phyloP scores from a whole-genome alignment of 2,888 invertebrate species.

The Hesperia comma region DNA sequence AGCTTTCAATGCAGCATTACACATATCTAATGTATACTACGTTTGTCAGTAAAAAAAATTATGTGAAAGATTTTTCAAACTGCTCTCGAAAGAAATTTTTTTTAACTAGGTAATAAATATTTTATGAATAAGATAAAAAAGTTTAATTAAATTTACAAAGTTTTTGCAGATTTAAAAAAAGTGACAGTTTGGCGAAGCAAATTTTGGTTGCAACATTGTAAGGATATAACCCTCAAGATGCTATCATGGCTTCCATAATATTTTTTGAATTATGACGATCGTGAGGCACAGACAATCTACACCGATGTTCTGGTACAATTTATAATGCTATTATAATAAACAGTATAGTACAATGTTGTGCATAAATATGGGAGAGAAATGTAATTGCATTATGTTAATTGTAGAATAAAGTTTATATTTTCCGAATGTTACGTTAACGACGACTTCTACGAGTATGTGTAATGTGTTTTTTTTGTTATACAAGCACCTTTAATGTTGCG shows the following conservation, averaged over 20 bases:
- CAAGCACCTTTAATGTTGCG: too few species aligned
- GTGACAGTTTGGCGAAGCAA: not conserved
- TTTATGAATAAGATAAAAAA: too few species aligned
- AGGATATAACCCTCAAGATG: slow-evolving; percentile 19
- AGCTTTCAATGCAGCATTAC: too few species aligned
- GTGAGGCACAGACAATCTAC: slow-evolving; percentile 53
- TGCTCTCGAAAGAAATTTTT: too few species aligned
- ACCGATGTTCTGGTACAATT: slow-evolving; percentile 56
- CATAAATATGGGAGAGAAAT: slow-evolving; percentile 52
- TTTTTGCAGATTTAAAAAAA: not conserved
- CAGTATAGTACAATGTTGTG: slow-evolving; percentile 48
- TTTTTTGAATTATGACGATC: slow-evolving; percentile 58
- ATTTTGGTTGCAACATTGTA: slow-evolving; percentile 21
- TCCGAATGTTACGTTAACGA: not conserved
- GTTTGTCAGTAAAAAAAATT: too few species aligned
- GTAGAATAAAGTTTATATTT: slow-evolving; percentile 42
- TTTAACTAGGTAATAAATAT: too few species aligned
- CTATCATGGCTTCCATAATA: slow-evolving; percentile 38
- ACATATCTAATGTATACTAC: too few species aligned
- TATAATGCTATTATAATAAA: slow-evolving; percentile 60
- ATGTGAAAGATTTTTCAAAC: too few species aligned
- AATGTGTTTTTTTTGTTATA: too few species aligned
- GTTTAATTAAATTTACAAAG: too few species aligned
- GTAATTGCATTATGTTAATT: slow-evolving; percentile 48
- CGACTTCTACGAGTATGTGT: too few species aligned